Base-by-base conservation (phyloP, 2,797 vertebrate genomes). In the Rhinophrynus dorsalis region DNA sequence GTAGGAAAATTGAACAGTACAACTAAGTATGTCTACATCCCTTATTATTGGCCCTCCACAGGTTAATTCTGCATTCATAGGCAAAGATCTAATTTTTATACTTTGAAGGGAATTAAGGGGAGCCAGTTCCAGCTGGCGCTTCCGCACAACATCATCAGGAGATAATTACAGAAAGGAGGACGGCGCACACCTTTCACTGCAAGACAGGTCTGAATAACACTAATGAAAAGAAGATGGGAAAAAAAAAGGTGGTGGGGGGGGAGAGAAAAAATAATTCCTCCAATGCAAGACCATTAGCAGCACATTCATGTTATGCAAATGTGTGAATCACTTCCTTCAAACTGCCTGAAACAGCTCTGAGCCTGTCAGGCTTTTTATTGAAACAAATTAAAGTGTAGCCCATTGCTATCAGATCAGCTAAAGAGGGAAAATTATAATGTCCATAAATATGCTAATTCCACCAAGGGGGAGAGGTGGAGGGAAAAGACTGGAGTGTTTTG, bases 391-490 rank as follows among this genome's bases (percentile, higher is more conserved):
- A 47, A 69, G 62, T 15, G 59, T 69, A 54, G 38, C 70, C 51
- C 58, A 51, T 74, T 42, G 26, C 67, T 47, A 73, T 68, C 55
- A 76, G 45, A 74, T 78, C 61, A 44, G 17, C 68, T 67, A 72
- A 72, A 75, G 54, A 67, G 74, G 60, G 70, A 74, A 75, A 67
- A 75, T 20, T 67, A 54, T 48, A 67, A 17, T 54, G 18, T 52
- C 66, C 77, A 74, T 66, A 64, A 79, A 77, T 74, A 65, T 51
- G 40, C 57, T 75, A 63, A 67, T 65, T 78, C 63, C 9, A n/a
- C 8, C 32, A 48, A 29, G n/a, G 27, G 15, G 23, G 24, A 24
- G 42, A 1, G 27, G 13, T 4, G 9, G 10, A 27, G 21, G 13
- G 6, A 42, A 10, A 26, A 17, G 62, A 74, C 48, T 74, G 78